Percentiles rank a stretch among this genome's conserved stretches.
These are phyloP conservation scores for Blennius ocellaris DNA, from an alignment of 2,113 vertebrate genomes.

Conservation along the genomic window DNA sequence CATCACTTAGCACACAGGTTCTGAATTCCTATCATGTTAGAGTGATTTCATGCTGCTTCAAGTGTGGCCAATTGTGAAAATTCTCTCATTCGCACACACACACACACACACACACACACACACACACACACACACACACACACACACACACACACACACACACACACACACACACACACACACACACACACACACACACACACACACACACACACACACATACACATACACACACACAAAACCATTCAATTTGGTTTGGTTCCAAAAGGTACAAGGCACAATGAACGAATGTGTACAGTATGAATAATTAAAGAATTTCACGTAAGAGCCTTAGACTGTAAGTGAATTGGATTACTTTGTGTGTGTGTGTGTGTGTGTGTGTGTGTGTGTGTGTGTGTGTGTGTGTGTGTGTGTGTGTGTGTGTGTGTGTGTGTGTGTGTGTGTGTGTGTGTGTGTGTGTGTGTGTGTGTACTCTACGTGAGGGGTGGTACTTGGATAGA, in stretches of 20 bases:
- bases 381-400: conserved; percentile 1
- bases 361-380: conserved; percentile 20
- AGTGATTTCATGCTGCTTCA: conserved; percentile 59
- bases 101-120: no score
- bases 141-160: no score
- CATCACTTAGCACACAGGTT: conserved; percentile 39
- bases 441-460: conserved; percentile 14
- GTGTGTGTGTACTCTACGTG: neutral
- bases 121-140: no score
- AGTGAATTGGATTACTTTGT: conserved; percentile 53
- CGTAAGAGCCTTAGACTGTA: conserved; percentile 50
- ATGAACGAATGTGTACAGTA: conserved; percentile 36
- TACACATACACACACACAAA: no score
- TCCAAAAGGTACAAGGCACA: conserved; percentile 43
- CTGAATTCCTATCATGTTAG: conserved; percentile 25
- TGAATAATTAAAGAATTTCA: conserved; percentile 63
- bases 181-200: no score
- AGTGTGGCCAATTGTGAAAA: conserved; percentile 51
- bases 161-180: no score
- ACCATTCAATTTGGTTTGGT: conserved; percentile 28
- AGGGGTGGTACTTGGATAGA: conserved; percentile 48
- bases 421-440: conserved; percentile 20
- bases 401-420: conserved; percentile 2
- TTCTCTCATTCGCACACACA: conserved; percentile 4
- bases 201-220: no score